Evolutionary conservation across 2,113 vertebrate species (phyloP), one percentile per base, ranked within the genome.

Genomic region (Illadopsis cleaveri): DNA sequence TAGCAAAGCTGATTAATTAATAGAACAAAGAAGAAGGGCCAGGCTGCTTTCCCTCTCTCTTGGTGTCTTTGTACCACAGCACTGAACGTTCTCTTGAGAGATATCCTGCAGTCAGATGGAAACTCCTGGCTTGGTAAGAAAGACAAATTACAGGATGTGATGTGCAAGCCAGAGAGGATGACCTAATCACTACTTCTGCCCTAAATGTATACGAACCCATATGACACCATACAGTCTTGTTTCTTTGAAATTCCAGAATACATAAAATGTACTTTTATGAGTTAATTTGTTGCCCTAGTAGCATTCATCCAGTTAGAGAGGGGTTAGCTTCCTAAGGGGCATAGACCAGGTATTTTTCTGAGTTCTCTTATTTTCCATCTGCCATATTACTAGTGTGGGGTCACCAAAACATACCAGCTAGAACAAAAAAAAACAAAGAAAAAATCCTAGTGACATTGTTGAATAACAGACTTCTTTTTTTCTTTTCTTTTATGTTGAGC

Each of bases 171-270:
- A 69, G 70, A 57, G 48, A 57, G 57, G 11, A 51, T 82, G 73
- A 85, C 44, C 25, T 82, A 84, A 76, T 44, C 2, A 4, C 38
- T 79, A 10, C 57, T 91, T 84, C 38, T 79, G 44, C 13, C 5
- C 15, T 64, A 51, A 94, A 71, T 17, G 37, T 69, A 37, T 62
- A 28, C 37, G n/a, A 86, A 84, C 42, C 12, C 22, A 50, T 71
- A 20, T n/a, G 53, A 68, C 28, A 82, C 38, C 3, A 25, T 47
- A 31, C 21, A 68, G 27, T 9, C 11, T 62, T 62, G 5, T 81
- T 92, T 90, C 42, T 82, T 83, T 78, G 51, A 86, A 84, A 91
- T 81, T 77, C 24, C 56, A 71, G 44, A 51, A 81, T 18, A 18
- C n/a, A n/a, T 84, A 84, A 84, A 54, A 45, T 10, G 7, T 15